Evolutionary conservation across 2,888 invertebrate species (phyloP).

Genomic region (Xanthia togata): DNA sequence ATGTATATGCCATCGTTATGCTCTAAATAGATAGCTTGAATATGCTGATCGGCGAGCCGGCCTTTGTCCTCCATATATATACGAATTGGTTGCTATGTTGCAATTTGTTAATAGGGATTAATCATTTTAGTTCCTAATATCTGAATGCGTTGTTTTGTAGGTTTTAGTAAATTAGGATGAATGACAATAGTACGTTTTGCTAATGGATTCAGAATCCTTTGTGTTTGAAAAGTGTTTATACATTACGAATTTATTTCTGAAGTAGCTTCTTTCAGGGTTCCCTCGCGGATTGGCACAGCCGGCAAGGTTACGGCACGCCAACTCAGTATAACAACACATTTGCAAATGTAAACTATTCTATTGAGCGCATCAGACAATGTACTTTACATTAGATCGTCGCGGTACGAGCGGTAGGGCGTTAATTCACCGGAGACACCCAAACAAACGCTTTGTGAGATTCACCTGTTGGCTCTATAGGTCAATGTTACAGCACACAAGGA

Average conservation of each 20-base stretch:
- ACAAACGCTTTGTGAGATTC: constrained; percentile 86
- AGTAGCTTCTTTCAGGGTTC: constrained; percentile 32
- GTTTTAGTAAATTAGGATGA: constrained; percentile 46
- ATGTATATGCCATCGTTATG: constrained; percentile 57
- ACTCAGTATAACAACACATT: constrained; percentile 51
- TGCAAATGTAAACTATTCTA: constrained; percentile 65
- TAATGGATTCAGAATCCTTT: constrained; percentile 33
- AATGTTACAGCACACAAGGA: constrained; percentile 88
- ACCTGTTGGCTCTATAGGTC: constrained; percentile 90
- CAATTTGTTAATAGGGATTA: constrained; percentile 60
- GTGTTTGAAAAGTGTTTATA: constrained; percentile 10
- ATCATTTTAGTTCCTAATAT: constrained; percentile 53
- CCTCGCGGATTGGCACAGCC: constrained; percentile 31
- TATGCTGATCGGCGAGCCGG: constrained; percentile 61
- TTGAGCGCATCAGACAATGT: constrained; percentile 67
- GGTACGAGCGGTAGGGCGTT: constrained; percentile 72
- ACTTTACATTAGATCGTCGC: constrained; percentile 65
- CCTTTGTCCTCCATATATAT: constrained; percentile 59
- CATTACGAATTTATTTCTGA: constrained; percentile 24
- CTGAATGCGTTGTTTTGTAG: constrained; percentile 29
- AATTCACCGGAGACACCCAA: constrained; percentile 87
- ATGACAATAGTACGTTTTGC: not conserved
- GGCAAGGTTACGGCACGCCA: constrained; percentile 47
- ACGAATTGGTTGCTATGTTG: constrained; percentile 60
- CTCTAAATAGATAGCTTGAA: constrained; percentile 64